phyloP scores from a whole-genome alignment of 2,888 invertebrate species.

The Catocala fraxini region DNA sequence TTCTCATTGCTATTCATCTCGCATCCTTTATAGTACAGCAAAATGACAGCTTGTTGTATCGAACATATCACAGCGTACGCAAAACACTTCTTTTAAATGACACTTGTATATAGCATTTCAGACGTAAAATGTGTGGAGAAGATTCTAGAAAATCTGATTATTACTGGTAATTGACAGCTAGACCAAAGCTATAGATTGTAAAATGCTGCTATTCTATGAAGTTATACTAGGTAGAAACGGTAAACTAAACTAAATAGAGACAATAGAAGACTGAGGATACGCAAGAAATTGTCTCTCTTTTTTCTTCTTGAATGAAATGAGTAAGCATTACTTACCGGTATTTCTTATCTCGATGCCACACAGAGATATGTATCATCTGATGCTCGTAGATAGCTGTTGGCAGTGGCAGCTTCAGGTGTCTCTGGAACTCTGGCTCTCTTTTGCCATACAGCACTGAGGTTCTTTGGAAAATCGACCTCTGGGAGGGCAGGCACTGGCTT shows the following conservation, averaged over 20 bases:
- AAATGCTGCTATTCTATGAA: no score
- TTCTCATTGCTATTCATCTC: conserved; percentile 12
- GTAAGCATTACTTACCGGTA: conserved; percentile 88
- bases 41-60: not conserved
- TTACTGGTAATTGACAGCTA: no score
- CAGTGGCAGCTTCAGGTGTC: conserved; percentile 91
- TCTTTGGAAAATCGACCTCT: conserved; percentile 90
- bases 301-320: not conserved
- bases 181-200: no score
- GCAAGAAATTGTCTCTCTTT: not conserved
- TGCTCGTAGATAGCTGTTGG: conserved; percentile 83
- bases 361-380: conserved; percentile 92
- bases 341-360: conserved; percentile 95
- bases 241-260: no score
- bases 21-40: conserved; percentile 10
- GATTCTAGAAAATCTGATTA: no score
- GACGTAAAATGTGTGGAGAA: no score
- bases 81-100: no score
- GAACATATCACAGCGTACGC: no score
- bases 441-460: conserved; percentile 94
- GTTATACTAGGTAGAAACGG: no score
- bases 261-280: no score
- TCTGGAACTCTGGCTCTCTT: conserved; percentile 93
- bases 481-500: conserved; percentile 74
- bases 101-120: no score